Conservation (phyloP, 1,140 invertebrate genomes). For the Drosophila novamexicana region DNA sequence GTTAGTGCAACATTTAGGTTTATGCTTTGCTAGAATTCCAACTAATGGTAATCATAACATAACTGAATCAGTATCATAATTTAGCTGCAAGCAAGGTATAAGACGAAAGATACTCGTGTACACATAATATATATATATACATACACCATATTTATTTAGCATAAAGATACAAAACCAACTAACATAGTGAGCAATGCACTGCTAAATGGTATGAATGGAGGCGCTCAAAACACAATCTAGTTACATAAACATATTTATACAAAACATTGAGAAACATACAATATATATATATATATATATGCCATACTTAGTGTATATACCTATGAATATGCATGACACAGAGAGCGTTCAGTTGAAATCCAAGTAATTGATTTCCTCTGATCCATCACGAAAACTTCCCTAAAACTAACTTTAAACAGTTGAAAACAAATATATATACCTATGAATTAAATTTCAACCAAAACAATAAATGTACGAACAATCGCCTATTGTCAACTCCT, state of each 20-base stretch:
- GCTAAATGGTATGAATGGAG: slow-evolving; percentile 47
- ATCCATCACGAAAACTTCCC: slow-evolving; percentile 52
- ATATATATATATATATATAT: slow-evolving; percentile 28
- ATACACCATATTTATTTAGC: slow-evolving; percentile 26
- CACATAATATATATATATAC: slow-evolving; percentile 8
- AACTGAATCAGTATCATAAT: slow-evolving; percentile 66
- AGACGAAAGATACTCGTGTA: slow-evolving; percentile 1
- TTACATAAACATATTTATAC: slow-evolving; percentile 30
- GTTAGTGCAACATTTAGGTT: slow-evolving; percentile 6
- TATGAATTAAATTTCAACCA: slow-evolving; percentile 42
- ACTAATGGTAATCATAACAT: slow-evolving; percentile 25
- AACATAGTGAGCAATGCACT: slow-evolving; percentile 61
- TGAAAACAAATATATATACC: slow-evolving; percentile 2
- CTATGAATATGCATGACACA: slow-evolving; percentile 6
- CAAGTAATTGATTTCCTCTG: slow-evolving; percentile 42
- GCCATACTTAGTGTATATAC: slow-evolving; percentile 17
- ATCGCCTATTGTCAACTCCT: slow-evolving; percentile 57
- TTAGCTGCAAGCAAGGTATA: slow-evolving; percentile 64
- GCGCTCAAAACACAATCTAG: slow-evolving; percentile 61
- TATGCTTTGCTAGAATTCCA: slow-evolving; percentile 24
- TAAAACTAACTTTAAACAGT: slow-evolving; percentile 18
- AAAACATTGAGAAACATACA: slow-evolving; percentile 13
- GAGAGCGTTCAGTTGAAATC: slow-evolving; percentile 31
- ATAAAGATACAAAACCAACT: slow-evolving; percentile 25
- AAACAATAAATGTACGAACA: slow-evolving; percentile 72